phyloP scores from a whole-genome alignment of 23 tunicate species.

The Halocynthia aurantium region DNA sequence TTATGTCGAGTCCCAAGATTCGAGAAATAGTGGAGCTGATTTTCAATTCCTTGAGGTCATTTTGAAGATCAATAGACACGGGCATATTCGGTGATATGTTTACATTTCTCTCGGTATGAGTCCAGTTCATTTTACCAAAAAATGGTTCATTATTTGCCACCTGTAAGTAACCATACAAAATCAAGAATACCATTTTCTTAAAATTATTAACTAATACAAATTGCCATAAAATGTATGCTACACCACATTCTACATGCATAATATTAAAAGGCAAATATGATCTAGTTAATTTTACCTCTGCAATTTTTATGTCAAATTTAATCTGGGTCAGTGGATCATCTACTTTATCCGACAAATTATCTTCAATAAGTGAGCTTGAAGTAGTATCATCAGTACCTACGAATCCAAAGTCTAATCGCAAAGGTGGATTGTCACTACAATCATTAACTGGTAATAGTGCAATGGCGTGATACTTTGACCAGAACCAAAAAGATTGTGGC shows the following conservation, averaged over 20 bases:
- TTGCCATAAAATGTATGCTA: neutral
- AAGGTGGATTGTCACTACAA: neutral
- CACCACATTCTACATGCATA: neutral
- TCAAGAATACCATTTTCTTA: neutral
- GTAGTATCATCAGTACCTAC: neutral
- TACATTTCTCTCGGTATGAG: neutral
- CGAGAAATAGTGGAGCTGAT: too few relatives aligned
- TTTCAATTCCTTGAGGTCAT: neutral
- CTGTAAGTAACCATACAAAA: neutral
- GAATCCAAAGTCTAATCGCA: neutral
- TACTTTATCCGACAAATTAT: neutral
- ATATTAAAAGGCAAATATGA: neutral
- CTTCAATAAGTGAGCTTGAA: neutral
- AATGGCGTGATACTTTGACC: too few relatives aligned
- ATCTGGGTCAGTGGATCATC: neutral
- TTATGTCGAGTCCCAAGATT: too few relatives aligned
- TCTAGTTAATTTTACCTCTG: neutral
- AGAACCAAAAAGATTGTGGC: too few relatives aligned
- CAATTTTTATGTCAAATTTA: conserved; percentile 10
- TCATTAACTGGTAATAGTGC: too few relatives aligned
- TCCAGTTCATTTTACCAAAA: conserved; percentile 5
- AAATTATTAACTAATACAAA: too few relatives aligned
- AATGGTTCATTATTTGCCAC: conserved; percentile 4
- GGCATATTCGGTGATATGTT: neutral
- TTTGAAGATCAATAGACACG: neutral